These are phyloP conservation scores for Aproaerema taeniolella DNA, from an alignment of 2,888 invertebrate species.

Conservation along the genomic window DNA sequence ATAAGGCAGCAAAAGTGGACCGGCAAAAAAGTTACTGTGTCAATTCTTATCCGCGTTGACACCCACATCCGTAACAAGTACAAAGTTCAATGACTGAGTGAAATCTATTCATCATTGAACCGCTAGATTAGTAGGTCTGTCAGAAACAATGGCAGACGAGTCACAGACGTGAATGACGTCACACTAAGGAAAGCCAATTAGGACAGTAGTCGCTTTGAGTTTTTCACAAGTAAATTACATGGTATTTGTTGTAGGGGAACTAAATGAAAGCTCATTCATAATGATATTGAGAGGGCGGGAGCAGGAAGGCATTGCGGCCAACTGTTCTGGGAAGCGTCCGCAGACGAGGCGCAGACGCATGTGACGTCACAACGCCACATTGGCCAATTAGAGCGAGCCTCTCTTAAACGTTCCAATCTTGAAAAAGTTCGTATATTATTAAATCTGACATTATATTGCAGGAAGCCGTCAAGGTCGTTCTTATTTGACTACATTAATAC, in stretches of 20 bases:
- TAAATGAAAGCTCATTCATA: constrained; percentile 44
- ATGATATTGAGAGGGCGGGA: constrained; percentile 49
- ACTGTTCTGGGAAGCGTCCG: constrained; percentile 65
- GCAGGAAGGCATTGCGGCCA: constrained; percentile 58
- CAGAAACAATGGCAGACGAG: constrained; percentile 51
- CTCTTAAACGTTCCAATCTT: constrained; percentile 20
- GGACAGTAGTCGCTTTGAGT: constrained; percentile 28
- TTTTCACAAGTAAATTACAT: constrained; percentile 26
- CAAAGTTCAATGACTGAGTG: constrained; percentile 69
- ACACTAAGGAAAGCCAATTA: constrained; percentile 41
- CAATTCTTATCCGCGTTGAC: constrained; percentile 45
- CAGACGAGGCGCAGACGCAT: constrained; percentile 65
- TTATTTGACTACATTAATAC: too few species aligned
- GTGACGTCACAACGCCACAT: constrained; percentile 57
- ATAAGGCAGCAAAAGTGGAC: constrained; percentile 22
- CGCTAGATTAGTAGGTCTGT: constrained; percentile 55
- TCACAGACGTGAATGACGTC: constrained; percentile 49
- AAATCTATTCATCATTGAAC: constrained; percentile 65
- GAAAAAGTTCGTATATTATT: constrained; percentile 3
- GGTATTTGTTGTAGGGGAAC: constrained; percentile 21
- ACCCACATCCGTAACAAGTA: constrained; percentile 57
- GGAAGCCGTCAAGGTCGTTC: constrained; percentile 1
- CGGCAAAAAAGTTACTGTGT: constrained; percentile 27
- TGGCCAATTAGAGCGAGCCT: constrained; percentile 58
- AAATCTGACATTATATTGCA: constrained; percentile 7